Conservation (phyloP, 1,140 invertebrate genomes). For the Euschistus heros region DNA sequence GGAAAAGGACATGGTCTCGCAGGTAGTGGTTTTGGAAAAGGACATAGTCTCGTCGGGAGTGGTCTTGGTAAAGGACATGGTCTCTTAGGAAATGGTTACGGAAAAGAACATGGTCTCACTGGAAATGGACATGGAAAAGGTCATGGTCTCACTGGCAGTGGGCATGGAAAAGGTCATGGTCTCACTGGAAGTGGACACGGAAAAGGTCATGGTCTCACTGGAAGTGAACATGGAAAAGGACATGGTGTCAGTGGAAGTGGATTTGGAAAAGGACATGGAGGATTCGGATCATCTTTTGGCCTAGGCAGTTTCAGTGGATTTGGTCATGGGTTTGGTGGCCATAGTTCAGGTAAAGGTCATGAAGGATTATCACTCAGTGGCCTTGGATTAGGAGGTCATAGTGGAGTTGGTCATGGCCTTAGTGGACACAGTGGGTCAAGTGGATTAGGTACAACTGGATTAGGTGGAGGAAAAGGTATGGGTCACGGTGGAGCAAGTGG, state of each 20-base stretch:
- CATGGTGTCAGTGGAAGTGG: slow-evolving; percentile 1
- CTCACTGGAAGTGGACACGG: background rate
- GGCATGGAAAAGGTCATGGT: background rate
- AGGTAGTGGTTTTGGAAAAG: background rate
- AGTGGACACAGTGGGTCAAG: background rate
- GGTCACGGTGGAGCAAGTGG: no score
- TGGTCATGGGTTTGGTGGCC: background rate
- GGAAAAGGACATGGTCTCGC: no score
- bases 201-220: background rate
- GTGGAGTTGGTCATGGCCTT: background rate
- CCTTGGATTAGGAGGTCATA: background rate
- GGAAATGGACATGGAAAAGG: no score
- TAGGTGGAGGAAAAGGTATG: no score
- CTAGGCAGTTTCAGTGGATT: background rate
- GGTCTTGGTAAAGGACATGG: no score
- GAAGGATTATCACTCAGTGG: background rate
- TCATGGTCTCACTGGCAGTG: no score
- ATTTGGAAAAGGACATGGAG: background rate
- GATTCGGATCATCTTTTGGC: background rate
- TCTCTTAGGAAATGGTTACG: background rate
- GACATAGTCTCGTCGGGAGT: no score
- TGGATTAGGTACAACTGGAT: background rate
- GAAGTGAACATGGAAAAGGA: background rate
- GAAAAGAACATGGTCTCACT: background rate
- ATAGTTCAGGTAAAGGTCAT: background rate